Conservation (phyloP, 2,113 vertebrate species). For the Rhadina sibilatrix region DNA sequence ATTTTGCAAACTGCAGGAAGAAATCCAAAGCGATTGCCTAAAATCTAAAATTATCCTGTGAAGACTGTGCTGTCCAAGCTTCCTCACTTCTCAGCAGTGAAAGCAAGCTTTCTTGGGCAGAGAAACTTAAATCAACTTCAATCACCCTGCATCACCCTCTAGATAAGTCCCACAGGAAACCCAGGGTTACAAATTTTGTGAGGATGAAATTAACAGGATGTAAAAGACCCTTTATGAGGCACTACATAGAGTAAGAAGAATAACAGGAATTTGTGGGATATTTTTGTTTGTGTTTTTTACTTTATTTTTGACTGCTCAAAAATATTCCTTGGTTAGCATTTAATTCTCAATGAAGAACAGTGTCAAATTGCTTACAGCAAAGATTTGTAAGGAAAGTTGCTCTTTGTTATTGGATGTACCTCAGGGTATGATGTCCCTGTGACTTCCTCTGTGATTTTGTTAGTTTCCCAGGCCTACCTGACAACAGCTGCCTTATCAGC, state of each 20-base stretch:
- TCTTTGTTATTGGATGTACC: background rate
- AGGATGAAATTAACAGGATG: background rate
- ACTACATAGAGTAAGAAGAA: background rate
- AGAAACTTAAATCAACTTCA: background rate
- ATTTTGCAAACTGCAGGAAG: background rate
- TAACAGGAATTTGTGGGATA: background rate
- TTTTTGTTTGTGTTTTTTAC: fast-evolving
- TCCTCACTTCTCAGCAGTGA: background rate
- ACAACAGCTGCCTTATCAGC: background rate
- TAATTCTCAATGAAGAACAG: background rate
- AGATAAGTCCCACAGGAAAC: background rate
- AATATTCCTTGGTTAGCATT: background rate
- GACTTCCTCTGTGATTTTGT: background rate
- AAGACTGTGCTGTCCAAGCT: background rate
- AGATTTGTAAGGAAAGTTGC: background rate
- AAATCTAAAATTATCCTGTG: background rate
- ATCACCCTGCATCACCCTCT: background rate
- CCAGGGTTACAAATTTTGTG: background rate
- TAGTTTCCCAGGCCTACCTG: background rate
- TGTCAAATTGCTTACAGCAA: background rate
- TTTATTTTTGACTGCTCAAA: background rate
- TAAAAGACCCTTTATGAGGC: background rate
- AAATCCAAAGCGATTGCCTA: background rate
- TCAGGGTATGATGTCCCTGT: background rate
- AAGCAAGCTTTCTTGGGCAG: background rate